Evolutionary conservation across 2,113 vertebrate genomes (phyloP).

Genomic region (Eidolon helvum): DNA sequence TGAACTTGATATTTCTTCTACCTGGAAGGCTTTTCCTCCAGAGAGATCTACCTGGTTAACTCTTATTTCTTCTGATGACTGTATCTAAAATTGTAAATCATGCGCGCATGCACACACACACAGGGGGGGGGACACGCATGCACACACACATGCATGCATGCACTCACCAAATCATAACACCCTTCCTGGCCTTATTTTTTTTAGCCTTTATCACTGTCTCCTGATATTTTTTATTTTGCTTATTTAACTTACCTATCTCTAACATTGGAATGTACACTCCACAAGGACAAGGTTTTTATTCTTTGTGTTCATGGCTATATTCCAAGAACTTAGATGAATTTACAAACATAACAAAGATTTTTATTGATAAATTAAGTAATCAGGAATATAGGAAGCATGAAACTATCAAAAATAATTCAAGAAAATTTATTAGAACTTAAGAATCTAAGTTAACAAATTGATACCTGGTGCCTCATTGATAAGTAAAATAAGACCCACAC

Average conservation of each 20-base stretch:
- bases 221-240: not conserved
- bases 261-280: not conserved
- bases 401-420: slow-evolving; percentile 10
- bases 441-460: not conserved
- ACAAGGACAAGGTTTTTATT: not conserved
- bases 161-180: not conserved
- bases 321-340: not conserved
- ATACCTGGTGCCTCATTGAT: not conserved
- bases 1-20: not conserved
- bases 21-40: not conserved
- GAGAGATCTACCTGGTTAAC: not conserved
- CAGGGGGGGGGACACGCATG: no score
- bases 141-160: not conserved
- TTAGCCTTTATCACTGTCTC: not conserved
- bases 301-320: not conserved
- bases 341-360: not conserved
- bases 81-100: not conserved
- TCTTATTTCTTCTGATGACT: not conserved
- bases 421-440: not conserved
- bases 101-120: not conserved
- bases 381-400: not conserved
- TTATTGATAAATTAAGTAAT: not conserved
- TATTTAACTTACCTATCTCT: not conserved
- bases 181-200: not conserved
- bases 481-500: not conserved